Base-by-base conservation (phyloP, 1,140 invertebrate species). In the Drosophila watanabei region DNA sequence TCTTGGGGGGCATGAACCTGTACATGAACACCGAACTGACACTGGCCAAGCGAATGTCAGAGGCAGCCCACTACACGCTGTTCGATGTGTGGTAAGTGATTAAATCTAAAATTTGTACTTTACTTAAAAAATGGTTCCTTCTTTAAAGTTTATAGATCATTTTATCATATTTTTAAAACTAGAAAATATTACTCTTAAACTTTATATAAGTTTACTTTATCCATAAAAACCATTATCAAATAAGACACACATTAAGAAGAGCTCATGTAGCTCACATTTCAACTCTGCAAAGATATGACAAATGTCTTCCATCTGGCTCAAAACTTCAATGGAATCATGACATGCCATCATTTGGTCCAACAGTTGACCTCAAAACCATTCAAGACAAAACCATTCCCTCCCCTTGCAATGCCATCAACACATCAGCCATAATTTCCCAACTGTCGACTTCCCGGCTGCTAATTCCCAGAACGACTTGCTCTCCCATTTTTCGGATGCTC, bases 21-120 rank as follows among this genome's bases (percentile, higher is more conserved):
- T 93, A 93, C 63, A 91, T 92, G 75, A 93, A 93, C 81, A 93
- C 90, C 28, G 92, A 93, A 66, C 56, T 93, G 73, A 93, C 83
- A 57, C 72, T 93, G 75, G 92, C 90, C 70, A 93, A 91, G 72
- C 76, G 92, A 52, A 28, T 62, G 68, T 59, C 73, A 30, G 66
- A 75, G 61, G 82, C 60, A 66, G 79, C 56, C 51, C 61, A 78
- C 71, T 93, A 86, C 72, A 69, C 63, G 18, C 70, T 93, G 13
- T 92, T 86, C 66, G 92, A 93, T 82, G 80, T 84, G 46, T 93
- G 92, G 92, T 93, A 79, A 70, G 82, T 72, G 35, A 18, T 33
- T 41, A 63, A 20, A 32, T 54, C n/a, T 6, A 2, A 32, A 10
- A 20, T 46, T 24, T 18, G 14, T 24, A 6, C 6, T 13, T 61